A percentile compares a stretch with the other conserved stretches of the same genome.
Conservation (phyloP, 2,797 vertebrate genomes). For the Crocodylus rhombifer region DNA sequence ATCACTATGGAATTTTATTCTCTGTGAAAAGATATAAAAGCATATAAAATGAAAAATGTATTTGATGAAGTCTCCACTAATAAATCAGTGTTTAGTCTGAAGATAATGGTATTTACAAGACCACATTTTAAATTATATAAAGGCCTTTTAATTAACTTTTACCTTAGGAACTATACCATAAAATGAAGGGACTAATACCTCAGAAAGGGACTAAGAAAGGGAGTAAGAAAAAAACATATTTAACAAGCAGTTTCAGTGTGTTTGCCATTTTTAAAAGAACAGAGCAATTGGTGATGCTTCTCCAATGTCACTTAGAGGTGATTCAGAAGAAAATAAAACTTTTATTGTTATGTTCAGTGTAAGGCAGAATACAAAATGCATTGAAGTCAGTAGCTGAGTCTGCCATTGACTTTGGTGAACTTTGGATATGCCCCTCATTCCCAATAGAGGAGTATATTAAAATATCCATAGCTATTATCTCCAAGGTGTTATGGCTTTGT, state of each 20-base stretch:
- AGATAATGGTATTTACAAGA: background rate
- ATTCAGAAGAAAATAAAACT: background rate
- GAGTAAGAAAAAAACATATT: background rate
- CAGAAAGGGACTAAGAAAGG: background rate
- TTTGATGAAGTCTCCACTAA: background rate
- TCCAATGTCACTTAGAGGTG: background rate
- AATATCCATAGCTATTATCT: background rate
- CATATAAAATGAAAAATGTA: background rate
- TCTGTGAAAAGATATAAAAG: background rate
- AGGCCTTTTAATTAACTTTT: background rate
- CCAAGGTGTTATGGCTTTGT: fast-evolving
- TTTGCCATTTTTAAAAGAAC: background rate
- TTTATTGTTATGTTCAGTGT: background rate
- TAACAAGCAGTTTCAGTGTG: background rate
- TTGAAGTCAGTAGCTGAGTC: background rate
- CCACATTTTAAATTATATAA: background rate
- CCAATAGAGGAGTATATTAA: background rate
- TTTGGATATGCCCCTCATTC: background rate
- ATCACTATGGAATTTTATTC: background rate
- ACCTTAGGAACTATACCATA: background rate
- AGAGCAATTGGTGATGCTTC: background rate
- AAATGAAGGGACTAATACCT: background rate
- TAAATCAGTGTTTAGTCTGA: background rate
- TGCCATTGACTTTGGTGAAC: background rate
- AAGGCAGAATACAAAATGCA: background rate